Percentiles rank a stretch among this genome's conserved stretches.
Conservation (phyloP, 2,888 invertebrate species). For the Ectobius pallidus region DNA sequence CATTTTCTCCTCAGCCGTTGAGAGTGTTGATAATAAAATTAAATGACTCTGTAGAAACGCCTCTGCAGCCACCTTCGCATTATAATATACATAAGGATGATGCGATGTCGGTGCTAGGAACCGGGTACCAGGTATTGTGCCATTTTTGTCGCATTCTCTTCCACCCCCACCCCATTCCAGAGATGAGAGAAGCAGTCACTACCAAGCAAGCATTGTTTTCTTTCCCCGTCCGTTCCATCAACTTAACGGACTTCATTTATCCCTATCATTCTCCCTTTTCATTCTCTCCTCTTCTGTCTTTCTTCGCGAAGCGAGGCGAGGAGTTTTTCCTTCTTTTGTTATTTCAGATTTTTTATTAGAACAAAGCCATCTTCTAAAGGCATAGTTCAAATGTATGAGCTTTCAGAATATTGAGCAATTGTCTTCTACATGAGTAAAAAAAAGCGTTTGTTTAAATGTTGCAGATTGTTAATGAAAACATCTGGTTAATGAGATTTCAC, state of each 20-base stretch:
- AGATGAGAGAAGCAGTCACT: neutral
- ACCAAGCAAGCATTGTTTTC: slow-evolving; percentile 5
- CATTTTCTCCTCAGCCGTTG: neutral
- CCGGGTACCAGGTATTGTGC: neutral
- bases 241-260: slow-evolving; percentile 24
- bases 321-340: slow-evolving; percentile 18
- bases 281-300: neutral
- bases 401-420: neutral
- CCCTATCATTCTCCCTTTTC: neutral
- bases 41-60: neutral
- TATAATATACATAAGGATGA: no score
- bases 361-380: no score
- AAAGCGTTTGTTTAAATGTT: no score
- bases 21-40: neutral
- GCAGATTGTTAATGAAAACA: no score
- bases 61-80: neutral
- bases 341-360: neutral
- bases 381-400: neutral
- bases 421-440: no score
- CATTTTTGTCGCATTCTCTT: neutral
- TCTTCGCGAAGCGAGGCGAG: no score
- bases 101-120: neutral
- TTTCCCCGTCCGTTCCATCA: slow-evolving; percentile 15
- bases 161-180: neutral
- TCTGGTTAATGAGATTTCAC: no score